Conservation (phyloP, 2,888 invertebrate species). For the Myopa testacea region DNA sequence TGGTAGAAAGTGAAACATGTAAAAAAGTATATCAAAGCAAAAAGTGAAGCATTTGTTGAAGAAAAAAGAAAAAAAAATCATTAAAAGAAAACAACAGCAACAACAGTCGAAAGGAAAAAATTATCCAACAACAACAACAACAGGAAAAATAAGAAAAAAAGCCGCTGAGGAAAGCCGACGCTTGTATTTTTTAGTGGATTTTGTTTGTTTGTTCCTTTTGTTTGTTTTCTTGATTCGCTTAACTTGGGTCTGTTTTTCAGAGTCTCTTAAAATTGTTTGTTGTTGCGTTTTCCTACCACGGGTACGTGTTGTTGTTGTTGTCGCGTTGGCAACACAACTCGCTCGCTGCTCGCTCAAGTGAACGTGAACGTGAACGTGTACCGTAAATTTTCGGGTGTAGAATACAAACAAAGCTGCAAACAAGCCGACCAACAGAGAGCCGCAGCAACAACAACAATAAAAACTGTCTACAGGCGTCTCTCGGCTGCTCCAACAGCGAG, state of each 20-base stretch:
- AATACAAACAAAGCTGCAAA: background rate
- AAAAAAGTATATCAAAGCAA: background rate
- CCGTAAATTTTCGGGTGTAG: background rate
- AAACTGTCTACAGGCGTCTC: background rate
- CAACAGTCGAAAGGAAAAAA: conserved; percentile 1
- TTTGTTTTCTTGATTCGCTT: background rate
- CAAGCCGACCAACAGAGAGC: background rate
- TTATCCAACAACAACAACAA: background rate
- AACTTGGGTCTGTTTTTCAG: background rate
- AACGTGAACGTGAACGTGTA: conserved; percentile 12
- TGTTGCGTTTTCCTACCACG: background rate
- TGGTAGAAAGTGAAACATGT: no score
- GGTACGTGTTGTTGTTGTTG: background rate
- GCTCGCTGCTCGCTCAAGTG: background rate
- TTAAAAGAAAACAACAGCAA: conserved; percentile 10
- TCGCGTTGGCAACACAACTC: no score
- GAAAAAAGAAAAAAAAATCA: no score
- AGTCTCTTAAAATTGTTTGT: no score
- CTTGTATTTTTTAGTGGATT: background rate
- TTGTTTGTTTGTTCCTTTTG: background rate
- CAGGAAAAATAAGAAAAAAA: background rate
- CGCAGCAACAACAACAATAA: background rate
- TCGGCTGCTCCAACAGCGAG: background rate
- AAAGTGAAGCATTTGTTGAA: background rate
- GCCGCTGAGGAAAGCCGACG: conserved; percentile 9